phyloP scores from a whole-genome alignment of 2,888 invertebrate species.

The Drosophila ezoana region DNA sequence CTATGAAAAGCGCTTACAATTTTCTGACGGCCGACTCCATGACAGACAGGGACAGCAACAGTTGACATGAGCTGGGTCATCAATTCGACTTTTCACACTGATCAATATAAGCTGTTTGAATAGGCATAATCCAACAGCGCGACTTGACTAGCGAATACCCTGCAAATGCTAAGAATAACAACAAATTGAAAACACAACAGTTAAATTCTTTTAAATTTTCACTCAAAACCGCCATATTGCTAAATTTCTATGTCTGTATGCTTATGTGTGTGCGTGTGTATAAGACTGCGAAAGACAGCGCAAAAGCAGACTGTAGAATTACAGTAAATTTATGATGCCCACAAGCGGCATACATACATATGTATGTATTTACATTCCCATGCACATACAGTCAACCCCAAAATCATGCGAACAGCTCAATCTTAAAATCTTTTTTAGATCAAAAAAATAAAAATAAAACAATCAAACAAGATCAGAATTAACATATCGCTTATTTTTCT shows the following conservation, averaged over 20 bases:
- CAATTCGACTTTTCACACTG: conserved; percentile 14
- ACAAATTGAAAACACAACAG: neutral
- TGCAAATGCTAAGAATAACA: conserved; percentile 1
- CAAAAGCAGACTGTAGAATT: neutral
- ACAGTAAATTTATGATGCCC: neutral
- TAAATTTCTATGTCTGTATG: too few relatives aligned
- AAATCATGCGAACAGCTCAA: conserved; percentile 1
- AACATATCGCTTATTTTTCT: too few relatives aligned
- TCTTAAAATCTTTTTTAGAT: too few relatives aligned
- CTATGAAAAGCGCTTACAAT: conserved; percentile 39
- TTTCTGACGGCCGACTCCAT: conserved; percentile 16
- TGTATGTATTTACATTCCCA: too few relatives aligned
- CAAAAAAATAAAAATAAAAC: too few relatives aligned
- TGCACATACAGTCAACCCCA: neutral
- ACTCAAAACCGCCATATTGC: neutral
- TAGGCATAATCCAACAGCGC: neutral
- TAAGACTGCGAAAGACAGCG: neutral
- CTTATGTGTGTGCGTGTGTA: neutral
- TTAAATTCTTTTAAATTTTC: neutral
- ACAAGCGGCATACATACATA: too few relatives aligned
- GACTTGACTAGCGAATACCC: neutral
- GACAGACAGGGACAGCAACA: conserved; percentile 31
- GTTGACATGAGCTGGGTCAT: conserved; percentile 18
- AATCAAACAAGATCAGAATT: too few relatives aligned
- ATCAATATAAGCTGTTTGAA: conserved; percentile 9